These are phyloP conservation scores for Tetrapedia diversipes DNA, from an alignment of 2,888 invertebrate genomes.

Conservation along the genomic window DNA sequence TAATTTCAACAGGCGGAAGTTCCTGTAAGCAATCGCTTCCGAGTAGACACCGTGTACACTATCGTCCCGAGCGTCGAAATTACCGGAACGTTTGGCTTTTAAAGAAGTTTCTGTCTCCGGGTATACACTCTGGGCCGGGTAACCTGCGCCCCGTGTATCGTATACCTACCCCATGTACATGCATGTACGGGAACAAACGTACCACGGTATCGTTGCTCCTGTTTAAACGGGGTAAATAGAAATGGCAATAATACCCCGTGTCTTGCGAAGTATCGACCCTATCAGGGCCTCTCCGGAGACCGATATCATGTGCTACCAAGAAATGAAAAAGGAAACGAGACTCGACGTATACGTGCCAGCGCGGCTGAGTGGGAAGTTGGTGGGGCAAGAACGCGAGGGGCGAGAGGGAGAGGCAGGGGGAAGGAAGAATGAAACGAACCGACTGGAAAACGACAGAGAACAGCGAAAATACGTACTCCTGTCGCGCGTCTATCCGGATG, in stretches of 20 bases:
- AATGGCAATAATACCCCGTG: slow-evolving; percentile 68
- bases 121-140: slow-evolving; percentile 3
- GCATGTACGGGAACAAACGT: slow-evolving; percentile 40
- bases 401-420: not conserved
- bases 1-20: slow-evolving; percentile 56
- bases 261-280: slow-evolving; percentile 62
- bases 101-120: slow-evolving; percentile 56
- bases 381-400: not conserved
- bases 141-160: slow-evolving; percentile 12
- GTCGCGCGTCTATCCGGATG: not conserved
- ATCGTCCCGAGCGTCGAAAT: slow-evolving; percentile 55
- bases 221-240: slow-evolving; percentile 67
- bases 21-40: slow-evolving; percentile 39
- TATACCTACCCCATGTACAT: slow-evolving; percentile 43
- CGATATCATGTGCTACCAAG: slow-evolving; percentile 58
- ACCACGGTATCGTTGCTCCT: slow-evolving; percentile 50
- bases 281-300: slow-evolving; percentile 52
- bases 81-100: slow-evolving; percentile 59
- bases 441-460: slow-evolving; percentile 3
- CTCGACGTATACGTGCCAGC: slow-evolving; percentile 25
- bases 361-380: not conserved
- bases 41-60: slow-evolving; percentile 23
- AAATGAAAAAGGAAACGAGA: slow-evolving; percentile 53
- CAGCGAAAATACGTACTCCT: not conserved
- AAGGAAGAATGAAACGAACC: not conserved